A percentile compares a stretch with the other conserved stretches of the same genome.
phyloP scores from a whole-genome alignment of 2,888 invertebrate genomes.

The Eristalinus aeneus region DNA sequence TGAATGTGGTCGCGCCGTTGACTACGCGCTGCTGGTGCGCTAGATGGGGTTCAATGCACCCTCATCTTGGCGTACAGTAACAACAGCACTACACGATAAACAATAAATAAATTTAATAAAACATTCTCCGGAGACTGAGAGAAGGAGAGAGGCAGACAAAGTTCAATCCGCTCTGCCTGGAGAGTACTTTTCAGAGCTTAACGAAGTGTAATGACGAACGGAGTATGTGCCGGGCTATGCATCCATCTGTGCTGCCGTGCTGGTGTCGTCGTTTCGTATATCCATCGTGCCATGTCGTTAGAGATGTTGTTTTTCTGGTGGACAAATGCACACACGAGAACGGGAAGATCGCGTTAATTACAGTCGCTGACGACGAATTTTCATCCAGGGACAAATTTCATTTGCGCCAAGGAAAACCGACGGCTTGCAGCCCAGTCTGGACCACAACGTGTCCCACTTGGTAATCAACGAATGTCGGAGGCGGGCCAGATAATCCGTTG shows the following conservation, averaged over 20 bases:
- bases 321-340: constrained; percentile 9
- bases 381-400: constrained; percentile 7
- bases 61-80: constrained; percentile 32
- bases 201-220: constrained; percentile 61
- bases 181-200: constrained; percentile 61
- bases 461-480: constrained; percentile 17
- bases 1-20: constrained; percentile 15
- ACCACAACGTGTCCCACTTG: background rate
- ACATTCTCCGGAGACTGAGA: constrained; percentile 27
- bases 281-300: background rate
- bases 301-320: background rate
- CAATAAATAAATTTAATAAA: constrained; percentile 68
- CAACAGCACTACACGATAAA: constrained; percentile 30
- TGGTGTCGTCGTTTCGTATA: constrained; percentile 1
- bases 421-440: background rate
- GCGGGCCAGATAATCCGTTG: constrained; percentile 17
- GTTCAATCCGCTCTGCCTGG: background rate
- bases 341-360: constrained; percentile 31
- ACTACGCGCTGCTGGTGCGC: background rate
- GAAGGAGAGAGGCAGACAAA: background rate
- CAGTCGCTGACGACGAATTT: constrained; percentile 10
- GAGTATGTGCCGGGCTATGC: constrained; percentile 12
- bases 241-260: constrained; percentile 17
- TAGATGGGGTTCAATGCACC: constrained; percentile 47
- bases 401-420: background rate